phyloP scores from a whole-genome alignment of 92 coral and sea anemone genomes.

The Epizoanthus scotinus region DNA sequence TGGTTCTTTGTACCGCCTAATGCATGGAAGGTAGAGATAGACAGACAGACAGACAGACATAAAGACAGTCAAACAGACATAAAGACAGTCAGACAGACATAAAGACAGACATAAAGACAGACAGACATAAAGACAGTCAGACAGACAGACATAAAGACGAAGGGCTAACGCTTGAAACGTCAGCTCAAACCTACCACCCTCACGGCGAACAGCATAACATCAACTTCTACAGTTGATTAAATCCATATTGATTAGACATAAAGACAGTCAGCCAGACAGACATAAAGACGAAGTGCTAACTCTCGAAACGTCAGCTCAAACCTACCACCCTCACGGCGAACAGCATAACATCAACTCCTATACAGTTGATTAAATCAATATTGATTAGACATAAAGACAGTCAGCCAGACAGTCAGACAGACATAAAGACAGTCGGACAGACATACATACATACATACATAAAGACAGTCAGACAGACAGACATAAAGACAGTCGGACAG shows the following conservation, averaged over 20 bases:
- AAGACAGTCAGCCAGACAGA: no score
- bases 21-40: neutral
- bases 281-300: no score
- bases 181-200: no score
- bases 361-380: no score
- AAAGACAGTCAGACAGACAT: neutral
- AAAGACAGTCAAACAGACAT: neutral
- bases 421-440: neutral
- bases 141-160: no score
- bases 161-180: no score
- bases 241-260: no score
- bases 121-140: neutral
- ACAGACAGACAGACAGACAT: slow-evolving; percentile 2
- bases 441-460: neutral
- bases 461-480: neutral
- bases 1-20: neutral
- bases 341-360: no score
- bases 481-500: neutral
- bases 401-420: neutral
- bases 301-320: no score
- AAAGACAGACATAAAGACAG: neutral
- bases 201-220: no score
- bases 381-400: neutral
- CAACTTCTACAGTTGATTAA: no score
- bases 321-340: no score